phyloP scores from a whole-genome alignment of 2,113 vertebrate species.

The Polyodon spathula region DNA sequence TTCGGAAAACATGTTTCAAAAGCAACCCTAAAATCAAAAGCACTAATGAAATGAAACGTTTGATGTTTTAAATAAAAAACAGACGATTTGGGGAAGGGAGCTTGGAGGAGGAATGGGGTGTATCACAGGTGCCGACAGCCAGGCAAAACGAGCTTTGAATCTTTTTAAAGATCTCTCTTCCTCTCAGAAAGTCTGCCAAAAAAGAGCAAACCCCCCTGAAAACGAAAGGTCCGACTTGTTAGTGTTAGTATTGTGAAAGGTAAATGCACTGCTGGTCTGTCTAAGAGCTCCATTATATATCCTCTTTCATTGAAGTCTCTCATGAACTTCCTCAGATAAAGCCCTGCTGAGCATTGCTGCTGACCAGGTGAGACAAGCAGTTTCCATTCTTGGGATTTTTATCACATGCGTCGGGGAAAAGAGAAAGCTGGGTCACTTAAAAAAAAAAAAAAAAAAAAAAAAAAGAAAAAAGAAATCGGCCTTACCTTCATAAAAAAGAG shows the following conservation, averaged over 20 bases:
- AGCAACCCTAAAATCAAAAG: conserved; percentile 36
- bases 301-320: not conserved
- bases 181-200: conserved; percentile 63
- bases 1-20: conserved; percentile 64
- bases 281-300: conserved; percentile 1
- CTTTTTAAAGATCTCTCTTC: conserved; percentile 49
- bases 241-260: conserved; percentile 47
- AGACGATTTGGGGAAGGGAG: conserved; percentile 48
- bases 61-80: conserved; percentile 69
- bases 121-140: conserved; percentile 61
- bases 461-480: not conserved
- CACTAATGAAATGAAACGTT: conserved; percentile 69
- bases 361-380: too few species aligned
- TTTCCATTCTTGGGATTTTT: too few species aligned
- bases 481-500: too few species aligned
- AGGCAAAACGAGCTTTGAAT: conserved; percentile 16
- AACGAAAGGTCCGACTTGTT: conserved; percentile 47
- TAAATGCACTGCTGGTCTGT: conserved; percentile 28
- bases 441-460: conserved; percentile 2
- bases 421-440: not conserved
- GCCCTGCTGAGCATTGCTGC: too few species aligned
- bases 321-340: too few species aligned
- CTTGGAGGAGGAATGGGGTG: conserved; percentile 43
- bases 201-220: conserved; percentile 27
- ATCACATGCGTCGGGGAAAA: too few species aligned